A percentile compares a stretch with the other conserved stretches of the same genome.
phyloP scores from a whole-genome alignment of 2,113 vertebrate genomes.

The Thalassoma bifasciatum region DNA sequence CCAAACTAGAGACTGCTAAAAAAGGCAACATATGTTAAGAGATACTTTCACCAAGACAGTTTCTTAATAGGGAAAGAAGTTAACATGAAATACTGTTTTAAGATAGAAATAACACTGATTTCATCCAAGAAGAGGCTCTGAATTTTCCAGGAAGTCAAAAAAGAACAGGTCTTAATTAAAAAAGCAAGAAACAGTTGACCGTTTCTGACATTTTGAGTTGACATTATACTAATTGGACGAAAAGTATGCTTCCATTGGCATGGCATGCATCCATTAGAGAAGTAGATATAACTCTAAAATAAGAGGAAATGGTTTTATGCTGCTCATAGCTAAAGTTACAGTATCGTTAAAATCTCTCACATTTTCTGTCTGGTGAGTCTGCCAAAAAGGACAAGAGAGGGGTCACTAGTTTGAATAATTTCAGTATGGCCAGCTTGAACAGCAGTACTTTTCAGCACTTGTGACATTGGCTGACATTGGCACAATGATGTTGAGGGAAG shows the following conservation, averaged over 20 bases:
- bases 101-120: background rate
- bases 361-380: constrained; percentile 7
- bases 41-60: background rate
- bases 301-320: constrained; percentile 1
- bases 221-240: constrained; percentile 27
- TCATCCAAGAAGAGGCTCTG: background rate
- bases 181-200: background rate
- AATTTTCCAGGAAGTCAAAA: background rate
- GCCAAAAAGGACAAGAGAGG: background rate
- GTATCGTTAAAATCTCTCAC: constrained; percentile 4
- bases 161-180: background rate
- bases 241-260: constrained; percentile 11
- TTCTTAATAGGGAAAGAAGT: too few species aligned
- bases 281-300: constrained; percentile 5
- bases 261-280: constrained; percentile 25
- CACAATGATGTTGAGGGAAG: constrained; percentile 56
- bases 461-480: constrained; percentile 75
- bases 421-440: constrained; percentile 37
- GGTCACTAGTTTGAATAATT: constrained; percentile 38
- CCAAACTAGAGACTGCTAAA: background rate
- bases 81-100: background rate
- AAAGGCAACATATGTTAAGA: background rate
- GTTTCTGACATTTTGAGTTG: constrained; percentile 13
- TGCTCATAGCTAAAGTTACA: constrained; percentile 5
- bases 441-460: constrained; percentile 47